Evolutionary conservation across 2,113 vertebrate genomes (phyloP), one percentile per base, ranked within the genome.

Genomic region (Aix galericulata): DNA sequence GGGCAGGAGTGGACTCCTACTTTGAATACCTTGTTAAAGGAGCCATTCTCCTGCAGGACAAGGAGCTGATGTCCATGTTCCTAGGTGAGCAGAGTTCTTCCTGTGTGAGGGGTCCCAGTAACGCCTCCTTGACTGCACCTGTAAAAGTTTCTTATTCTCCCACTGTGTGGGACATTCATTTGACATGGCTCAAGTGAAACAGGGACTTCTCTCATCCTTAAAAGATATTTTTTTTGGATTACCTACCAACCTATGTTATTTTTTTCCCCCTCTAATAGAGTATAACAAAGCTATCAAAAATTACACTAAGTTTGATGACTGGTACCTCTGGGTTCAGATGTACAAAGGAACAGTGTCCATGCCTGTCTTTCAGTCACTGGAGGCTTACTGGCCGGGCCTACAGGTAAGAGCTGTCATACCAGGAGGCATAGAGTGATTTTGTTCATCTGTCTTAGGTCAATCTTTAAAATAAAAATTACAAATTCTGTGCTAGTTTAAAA

Each of bases 261-360:
- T 26, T 63, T 17, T 38, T 18, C 12, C 18, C 17, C 17, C 18
- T 40, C 18, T 40, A 63, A 64, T 96, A 99, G 99, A 99, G 52
- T 99, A 99, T 86, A 98, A 99, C 93, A 98, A 97, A 96, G 98
- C 99, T 89, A 99, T 99, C 86, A 98, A 98, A 97, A 99, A 99
- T 97, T 99, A 99, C 96, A 99, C 99, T 9, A 99, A 98, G 76
- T 99, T 99, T 29, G 99, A 99, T 87, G 99, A 99, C 98, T 99
- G 99, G 99, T 99, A 99, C 95, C 98, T 99, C 71, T 99, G 99
- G 99, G 99, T 99, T 67, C 99, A 99, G 96, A 99, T 99, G 99
- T 99, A 99, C 91, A 99, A 99, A 96, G 99, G 99, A 63, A 99
- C 99, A 1, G 99, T 99, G 73, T 99, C 99, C 93, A 99, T 99